Percentiles rank a stretch among this genome's conserved stretches.
Evolutionary conservation across 2,888 invertebrate genomes (phyloP).

Genomic region (Octonoba sinensis): DNA sequence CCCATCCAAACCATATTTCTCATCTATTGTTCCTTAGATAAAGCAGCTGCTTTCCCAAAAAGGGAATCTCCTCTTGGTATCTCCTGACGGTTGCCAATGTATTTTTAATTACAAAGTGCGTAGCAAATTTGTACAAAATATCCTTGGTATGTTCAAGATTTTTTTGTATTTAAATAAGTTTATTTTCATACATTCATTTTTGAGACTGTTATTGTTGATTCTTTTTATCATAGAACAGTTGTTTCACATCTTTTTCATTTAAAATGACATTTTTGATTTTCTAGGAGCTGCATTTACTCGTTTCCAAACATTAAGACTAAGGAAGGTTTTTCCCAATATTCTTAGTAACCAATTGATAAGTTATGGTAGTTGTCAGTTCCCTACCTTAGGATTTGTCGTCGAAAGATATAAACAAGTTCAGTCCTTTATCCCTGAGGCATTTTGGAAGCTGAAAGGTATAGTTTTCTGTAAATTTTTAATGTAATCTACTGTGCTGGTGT

Average conservation of each 20-base stretch:
- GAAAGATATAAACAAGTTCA: conserved; percentile 94
- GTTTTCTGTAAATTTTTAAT: not conserved
- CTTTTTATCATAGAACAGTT: not conserved
- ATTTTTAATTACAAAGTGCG: too few species aligned
- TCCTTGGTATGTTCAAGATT: too few species aligned
- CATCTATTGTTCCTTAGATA: too few species aligned
- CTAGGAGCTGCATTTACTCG: conserved; percentile 96
- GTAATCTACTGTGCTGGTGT: not conserved
- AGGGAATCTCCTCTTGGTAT: too few species aligned
- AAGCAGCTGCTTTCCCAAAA: too few species aligned
- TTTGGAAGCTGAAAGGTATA: conserved; percentile 93
- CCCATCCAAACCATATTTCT: too few species aligned
- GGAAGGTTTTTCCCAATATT: conserved; percentile 70
- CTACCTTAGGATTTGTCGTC: conserved; percentile 99
- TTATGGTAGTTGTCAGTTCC: conserved; percentile 99
- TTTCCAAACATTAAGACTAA: conserved; percentile 92
- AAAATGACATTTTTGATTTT: not conserved
- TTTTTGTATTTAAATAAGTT: too few species aligned
- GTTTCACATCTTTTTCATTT: not conserved
- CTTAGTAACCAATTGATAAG: conserved; percentile 83
- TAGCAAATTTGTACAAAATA: too few species aligned
- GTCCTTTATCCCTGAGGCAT: conserved; percentile 90
- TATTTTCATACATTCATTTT: too few species aligned
- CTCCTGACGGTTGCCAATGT: too few species aligned
- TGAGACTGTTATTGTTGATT: not conserved